Conservation (phyloP, 2,113 vertebrate genomes). For the Hyla sarda region DNA sequence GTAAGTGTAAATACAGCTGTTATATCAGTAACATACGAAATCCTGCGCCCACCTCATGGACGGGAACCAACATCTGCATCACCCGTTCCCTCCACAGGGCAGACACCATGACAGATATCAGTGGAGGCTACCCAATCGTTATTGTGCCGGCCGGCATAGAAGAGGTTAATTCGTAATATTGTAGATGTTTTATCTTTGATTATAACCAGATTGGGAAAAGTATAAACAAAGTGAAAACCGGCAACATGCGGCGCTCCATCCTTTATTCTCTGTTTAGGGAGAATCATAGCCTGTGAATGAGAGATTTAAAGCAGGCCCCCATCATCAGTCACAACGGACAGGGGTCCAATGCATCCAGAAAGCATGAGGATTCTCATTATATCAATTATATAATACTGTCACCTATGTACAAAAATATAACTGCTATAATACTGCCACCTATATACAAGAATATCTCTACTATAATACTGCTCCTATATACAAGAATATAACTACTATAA, state of each 20-base stretch:
- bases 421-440: slow-evolving; percentile 3
- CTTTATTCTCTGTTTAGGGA: slow-evolving; percentile 47
- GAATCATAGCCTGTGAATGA: background rate
- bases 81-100: background rate
- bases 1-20: slow-evolving; percentile 2
- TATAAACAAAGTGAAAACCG: slow-evolving; percentile 46
- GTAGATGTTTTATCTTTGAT: slow-evolving; percentile 52
- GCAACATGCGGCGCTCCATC: slow-evolving; percentile 26
- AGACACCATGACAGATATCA: background rate
- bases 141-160: background rate
- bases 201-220: slow-evolving; percentile 51
- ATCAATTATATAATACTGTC: background rate
- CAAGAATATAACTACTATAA: background rate
- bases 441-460: background rate
- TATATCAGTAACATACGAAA: background rate
- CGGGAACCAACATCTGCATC: background rate
- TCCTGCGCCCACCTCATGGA: slow-evolving; percentile 23
- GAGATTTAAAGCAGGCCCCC: slow-evolving; percentile 47
- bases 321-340: slow-evolving; percentile 35
- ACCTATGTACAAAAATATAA: background rate
- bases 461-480: background rate
- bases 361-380: background rate
- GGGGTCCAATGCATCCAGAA: background rate
- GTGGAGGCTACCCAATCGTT: background rate
- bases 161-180: slow-evolving; percentile 27